Evolutionary conservation across 2,888 invertebrate species (phyloP).

Genomic region (Luffia ferchaultella): DNA sequence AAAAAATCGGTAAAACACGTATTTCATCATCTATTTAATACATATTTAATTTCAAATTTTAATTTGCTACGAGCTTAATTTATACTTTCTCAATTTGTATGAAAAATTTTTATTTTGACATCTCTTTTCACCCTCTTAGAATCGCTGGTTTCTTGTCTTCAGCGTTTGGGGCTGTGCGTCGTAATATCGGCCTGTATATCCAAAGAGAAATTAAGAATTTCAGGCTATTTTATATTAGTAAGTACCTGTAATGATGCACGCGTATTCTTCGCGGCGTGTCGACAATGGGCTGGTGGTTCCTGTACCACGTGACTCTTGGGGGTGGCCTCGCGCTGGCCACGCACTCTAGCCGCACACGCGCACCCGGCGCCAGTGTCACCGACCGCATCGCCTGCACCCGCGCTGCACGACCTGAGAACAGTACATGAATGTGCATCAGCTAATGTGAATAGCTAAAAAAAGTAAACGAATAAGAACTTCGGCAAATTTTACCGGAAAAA

Average conservation of each 20-base stretch:
- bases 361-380: slow-evolving; percentile 50
- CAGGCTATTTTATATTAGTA: slow-evolving; percentile 17
- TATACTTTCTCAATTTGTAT: too few relatives aligned
- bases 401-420: slow-evolving; percentile 46
- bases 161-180: background rate
- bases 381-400: slow-evolving; percentile 50
- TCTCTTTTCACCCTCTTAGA: too few relatives aligned
- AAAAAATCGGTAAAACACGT: too few relatives aligned
- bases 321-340: slow-evolving; percentile 79
- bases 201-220: slow-evolving; percentile 2
- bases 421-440: too few relatives aligned
- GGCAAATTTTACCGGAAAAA: too few relatives aligned
- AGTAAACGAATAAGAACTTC: too few relatives aligned
- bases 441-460: background rate
- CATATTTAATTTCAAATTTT: too few relatives aligned
- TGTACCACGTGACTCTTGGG: slow-evolving; percentile 85
- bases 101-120: too few relatives aligned
- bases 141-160: background rate
- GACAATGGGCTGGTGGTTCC: slow-evolving; percentile 72
- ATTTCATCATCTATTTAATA: too few relatives aligned
- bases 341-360: slow-evolving; percentile 74
- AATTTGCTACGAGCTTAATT: too few relatives aligned
- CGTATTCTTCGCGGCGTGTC: slow-evolving; percentile 67
- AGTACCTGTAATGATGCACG: slow-evolving; percentile 70
- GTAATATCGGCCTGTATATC: background rate